phyloP scores from a whole-genome alignment of 2,797 vertebrate species.

The Limnodromus scolopaceus region DNA sequence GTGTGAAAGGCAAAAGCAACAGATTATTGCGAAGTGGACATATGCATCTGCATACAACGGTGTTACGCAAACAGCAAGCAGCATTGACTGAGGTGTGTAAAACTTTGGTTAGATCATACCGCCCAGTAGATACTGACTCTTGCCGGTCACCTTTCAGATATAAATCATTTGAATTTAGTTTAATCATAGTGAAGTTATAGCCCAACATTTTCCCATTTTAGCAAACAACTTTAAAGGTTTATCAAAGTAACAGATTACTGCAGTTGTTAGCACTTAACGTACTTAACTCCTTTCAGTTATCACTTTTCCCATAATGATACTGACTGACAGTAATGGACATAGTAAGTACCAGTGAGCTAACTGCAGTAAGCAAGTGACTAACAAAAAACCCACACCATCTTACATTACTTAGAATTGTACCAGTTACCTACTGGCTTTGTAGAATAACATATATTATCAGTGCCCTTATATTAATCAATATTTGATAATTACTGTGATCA shows the following conservation, averaged over 20 bases:
- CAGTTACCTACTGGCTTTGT: not conserved
- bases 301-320: not conserved
- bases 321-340: not conserved
- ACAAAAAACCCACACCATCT: not conserved
- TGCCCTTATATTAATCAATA: not conserved
- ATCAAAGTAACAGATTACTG: conserved; percentile 50
- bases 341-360: not conserved
- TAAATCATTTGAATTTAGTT: conserved; percentile 88
- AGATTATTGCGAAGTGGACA: conserved; percentile 70
- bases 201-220: conserved; percentile 68
- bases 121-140: conserved; percentile 92
- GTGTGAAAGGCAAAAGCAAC: conserved; percentile 80
- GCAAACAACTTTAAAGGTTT: conserved; percentile 64
- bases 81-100: conserved; percentile 83
- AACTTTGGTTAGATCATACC: conserved; percentile 91
- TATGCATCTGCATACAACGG: conserved; percentile 73
- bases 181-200: conserved; percentile 75
- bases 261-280: conserved; percentile 38
- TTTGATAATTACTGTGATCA: not conserved
- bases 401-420: not conserved
- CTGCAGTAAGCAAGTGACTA: not conserved
- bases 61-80: conserved; percentile 87
- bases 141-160: conserved; percentile 98
- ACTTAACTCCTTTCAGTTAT: not conserved
- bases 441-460: not conserved